phyloP scores from a whole-genome alignment of 1,140 invertebrate species.

The Zaprionus gabonicus region DNA sequence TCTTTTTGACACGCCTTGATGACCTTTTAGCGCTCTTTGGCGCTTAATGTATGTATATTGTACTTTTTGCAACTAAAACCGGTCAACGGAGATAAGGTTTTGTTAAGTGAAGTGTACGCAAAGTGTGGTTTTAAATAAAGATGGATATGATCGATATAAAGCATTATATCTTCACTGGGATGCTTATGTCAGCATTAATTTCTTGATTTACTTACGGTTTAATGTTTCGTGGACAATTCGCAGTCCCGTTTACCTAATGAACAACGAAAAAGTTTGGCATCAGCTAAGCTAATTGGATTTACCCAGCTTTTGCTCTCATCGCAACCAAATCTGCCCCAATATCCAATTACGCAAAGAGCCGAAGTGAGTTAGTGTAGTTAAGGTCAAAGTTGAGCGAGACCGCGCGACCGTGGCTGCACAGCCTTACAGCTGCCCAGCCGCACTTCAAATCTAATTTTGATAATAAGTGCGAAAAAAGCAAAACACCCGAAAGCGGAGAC shows the following conservation, averaged over 20 bases:
- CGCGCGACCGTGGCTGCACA: slow-evolving; percentile 2
- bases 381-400: slow-evolving; percentile 64
- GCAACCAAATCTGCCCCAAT: slow-evolving; percentile 65
- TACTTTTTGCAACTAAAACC: too few relatives aligned
- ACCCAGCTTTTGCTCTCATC: slow-evolving; percentile 29
- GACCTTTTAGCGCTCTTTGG: neutral
- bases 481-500: slow-evolving; percentile 53
- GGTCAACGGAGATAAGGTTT: slow-evolving; percentile 25
- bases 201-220: slow-evolving; percentile 35
- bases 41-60: neutral
- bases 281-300: slow-evolving; percentile 62
- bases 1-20: slow-evolving; percentile 24
- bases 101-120: neutral
- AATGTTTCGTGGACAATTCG: slow-evolving; percentile 27
- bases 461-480: slow-evolving; percentile 63
- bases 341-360: slow-evolving; percentile 76
- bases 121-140: neutral
- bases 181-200: neutral
- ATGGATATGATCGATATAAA: neutral
- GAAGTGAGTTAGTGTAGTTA: slow-evolving; percentile 48
- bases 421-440: slow-evolving; percentile 11
- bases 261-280: slow-evolving; percentile 9
- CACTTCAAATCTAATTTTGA: slow-evolving; percentile 80
- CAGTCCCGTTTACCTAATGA: neutral
- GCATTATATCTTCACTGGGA: neutral